Percentiles rank a stretch among this genome's conserved stretches.
These are phyloP conservation scores for Tetraneura akinire DNA, from an alignment of 1,140 invertebrate genomes.

Conservation along the genomic window DNA sequence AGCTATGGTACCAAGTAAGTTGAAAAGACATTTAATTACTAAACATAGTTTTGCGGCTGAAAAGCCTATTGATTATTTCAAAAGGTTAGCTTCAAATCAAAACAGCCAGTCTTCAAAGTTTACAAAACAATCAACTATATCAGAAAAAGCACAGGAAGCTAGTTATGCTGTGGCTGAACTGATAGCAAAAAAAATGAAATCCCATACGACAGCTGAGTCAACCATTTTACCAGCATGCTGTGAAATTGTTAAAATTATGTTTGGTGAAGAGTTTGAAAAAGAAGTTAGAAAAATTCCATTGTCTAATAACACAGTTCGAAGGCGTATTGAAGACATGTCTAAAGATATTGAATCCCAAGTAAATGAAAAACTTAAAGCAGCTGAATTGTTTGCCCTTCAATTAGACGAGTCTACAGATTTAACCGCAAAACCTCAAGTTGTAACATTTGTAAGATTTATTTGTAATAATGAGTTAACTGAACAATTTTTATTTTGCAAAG, in stretches of 20 bases:
- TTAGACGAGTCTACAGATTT: neutral
- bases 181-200: neutral
- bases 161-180: neutral
- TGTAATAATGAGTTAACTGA: neutral
- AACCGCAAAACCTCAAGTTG: neutral
- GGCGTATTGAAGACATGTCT: neutral
- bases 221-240: neutral
- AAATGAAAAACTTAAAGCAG: too few relatives aligned
- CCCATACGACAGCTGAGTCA: neutral
- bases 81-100: too few relatives aligned
- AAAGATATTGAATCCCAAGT: too few relatives aligned
- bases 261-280: neutral
- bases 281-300: neutral
- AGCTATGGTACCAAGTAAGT: neutral
- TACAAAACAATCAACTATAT: neutral
- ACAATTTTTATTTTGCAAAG: slow-evolving; percentile 28
- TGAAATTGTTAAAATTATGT: neutral
- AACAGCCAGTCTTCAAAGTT: neutral
- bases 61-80: too few relatives aligned
- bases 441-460: too few relatives aligned
- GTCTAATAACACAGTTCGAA: neutral
- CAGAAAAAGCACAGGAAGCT: neutral
- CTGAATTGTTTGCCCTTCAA: too few relatives aligned
- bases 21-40: neutral
- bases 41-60: too few relatives aligned